Percentiles rank a stretch among this genome's conserved stretches.
phyloP scores from a whole-genome alignment of 2,888 invertebrate species.

The Molanna angustata region DNA sequence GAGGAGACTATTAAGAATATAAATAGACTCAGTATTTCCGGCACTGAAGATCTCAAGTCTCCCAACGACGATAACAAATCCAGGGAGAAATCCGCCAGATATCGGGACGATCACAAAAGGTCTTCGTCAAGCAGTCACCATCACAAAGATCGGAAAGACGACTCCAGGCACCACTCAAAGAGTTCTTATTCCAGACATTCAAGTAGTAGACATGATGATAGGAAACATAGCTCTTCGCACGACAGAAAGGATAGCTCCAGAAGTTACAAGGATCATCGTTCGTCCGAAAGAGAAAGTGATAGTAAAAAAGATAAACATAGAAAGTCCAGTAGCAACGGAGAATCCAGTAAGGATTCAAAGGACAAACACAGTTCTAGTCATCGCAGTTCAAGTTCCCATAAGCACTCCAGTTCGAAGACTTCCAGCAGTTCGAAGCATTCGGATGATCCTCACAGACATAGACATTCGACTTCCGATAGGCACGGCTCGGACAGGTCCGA shows the following conservation, averaged over 20 bases:
- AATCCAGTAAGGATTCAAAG: slow-evolving; percentile 44
- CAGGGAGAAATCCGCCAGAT: slow-evolving; percentile 22
- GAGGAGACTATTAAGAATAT: slow-evolving; percentile 12
- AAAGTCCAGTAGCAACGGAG: slow-evolving; percentile 37
- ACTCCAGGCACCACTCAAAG: slow-evolving; percentile 45
- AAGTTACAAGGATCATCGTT: slow-evolving; percentile 14
- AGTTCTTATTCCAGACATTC: slow-evolving; percentile 34
- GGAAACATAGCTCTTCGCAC: slow-evolving; percentile 27
- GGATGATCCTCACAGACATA: slow-evolving; percentile 40
- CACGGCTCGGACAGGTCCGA: slow-evolving; percentile 40
- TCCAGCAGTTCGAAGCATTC: slow-evolving; percentile 31
- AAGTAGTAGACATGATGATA: slow-evolving; percentile 25
- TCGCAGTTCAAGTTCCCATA: slow-evolving; percentile 36
- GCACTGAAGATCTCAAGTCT: slow-evolving; percentile 22
- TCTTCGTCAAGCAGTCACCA: slow-evolving; percentile 39
- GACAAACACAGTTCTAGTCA: slow-evolving; percentile 39
- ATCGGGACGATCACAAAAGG: slow-evolving; percentile 41
- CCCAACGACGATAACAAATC: slow-evolving; percentile 12
- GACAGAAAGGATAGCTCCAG: slow-evolving; percentile 25
- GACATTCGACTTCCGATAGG: slow-evolving; percentile 47
- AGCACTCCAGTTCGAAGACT: slow-evolving; percentile 21
- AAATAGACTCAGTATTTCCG: slow-evolving; percentile 12
- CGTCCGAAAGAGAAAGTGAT: neutral
- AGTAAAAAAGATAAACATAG: slow-evolving; percentile 19
- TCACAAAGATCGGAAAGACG: slow-evolving; percentile 36